Conservation (phyloP, 2,888 invertebrate species). For the Platycheirus albimanus region DNA sequence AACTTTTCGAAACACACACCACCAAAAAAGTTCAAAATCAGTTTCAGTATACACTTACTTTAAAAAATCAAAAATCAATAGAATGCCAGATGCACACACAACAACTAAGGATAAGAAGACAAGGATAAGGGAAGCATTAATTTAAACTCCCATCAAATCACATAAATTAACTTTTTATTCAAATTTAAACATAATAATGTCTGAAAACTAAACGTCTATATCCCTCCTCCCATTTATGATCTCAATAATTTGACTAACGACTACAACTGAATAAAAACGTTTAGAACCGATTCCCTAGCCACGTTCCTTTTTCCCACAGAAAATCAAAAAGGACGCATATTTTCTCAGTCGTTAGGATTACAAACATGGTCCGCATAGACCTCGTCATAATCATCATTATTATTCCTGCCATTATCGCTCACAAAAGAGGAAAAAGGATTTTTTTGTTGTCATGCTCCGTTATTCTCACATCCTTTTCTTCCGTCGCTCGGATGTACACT, state of each 20-base stretch:
- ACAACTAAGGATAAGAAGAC: too few species aligned
- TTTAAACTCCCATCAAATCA: too few species aligned
- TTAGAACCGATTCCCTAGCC: background rate
- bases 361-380: conserved; percentile 20
- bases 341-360: conserved; percentile 28
- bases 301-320: background rate
- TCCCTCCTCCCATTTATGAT: too few species aligned
- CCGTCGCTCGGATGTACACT: background rate
- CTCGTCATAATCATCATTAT: conserved; percentile 51
- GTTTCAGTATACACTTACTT: too few species aligned
- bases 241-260: conserved; percentile 14
- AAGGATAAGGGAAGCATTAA: too few species aligned
- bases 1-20: too few species aligned
- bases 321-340: conserved; percentile 1
- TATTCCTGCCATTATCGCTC: conserved; percentile 52
- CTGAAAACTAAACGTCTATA: too few species aligned
- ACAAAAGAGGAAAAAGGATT: conserved; percentile 14
- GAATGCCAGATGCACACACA: too few species aligned
- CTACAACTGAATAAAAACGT: background rate
- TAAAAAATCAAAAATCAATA: too few species aligned
- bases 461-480: background rate
- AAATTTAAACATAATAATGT: too few species aligned
- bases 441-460: background rate
- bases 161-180: too few species aligned
- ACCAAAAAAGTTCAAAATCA: too few species aligned